Evolutionary conservation across 2,113 vertebrate species (phyloP).

Genomic region (Galbula dea): DNA sequence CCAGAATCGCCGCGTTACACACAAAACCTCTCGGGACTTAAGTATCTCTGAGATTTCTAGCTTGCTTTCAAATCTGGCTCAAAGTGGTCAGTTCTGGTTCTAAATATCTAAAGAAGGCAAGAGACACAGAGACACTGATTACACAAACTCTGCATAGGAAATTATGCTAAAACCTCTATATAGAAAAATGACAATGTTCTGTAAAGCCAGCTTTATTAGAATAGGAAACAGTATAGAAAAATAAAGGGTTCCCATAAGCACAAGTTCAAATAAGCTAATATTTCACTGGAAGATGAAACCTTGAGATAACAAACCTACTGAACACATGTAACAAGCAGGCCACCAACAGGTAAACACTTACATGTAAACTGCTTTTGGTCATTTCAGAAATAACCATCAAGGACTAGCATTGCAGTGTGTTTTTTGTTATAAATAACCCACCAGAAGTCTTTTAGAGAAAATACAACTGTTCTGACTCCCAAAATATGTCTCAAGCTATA

Average conservation of each 20-base stretch:
- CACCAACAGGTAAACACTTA: background rate
- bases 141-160: background rate
- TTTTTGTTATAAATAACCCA: background rate
- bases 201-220: slow-evolving; percentile 63
- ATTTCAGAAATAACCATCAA: background rate
- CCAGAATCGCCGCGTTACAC: too few relatives aligned
- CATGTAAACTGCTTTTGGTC: background rate
- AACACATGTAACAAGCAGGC: background rate
- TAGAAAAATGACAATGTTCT: background rate
- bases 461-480: background rate
- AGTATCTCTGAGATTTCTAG: background rate
- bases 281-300: background rate
- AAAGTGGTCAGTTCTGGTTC: background rate
- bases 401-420: background rate
- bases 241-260: background rate
- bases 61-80: background rate
- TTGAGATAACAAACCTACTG: background rate
- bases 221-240: slow-evolving; percentile 26
- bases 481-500: background rate
- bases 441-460: background rate
- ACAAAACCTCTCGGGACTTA: background rate
- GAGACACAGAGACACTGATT: background rate
- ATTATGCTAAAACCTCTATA: background rate
- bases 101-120: background rate
- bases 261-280: background rate